Evolutionary conservation across 2,113 vertebrate species (phyloP), one percentile per base, ranked within the genome.

Genomic region (Podiceps cristatus): DNA sequence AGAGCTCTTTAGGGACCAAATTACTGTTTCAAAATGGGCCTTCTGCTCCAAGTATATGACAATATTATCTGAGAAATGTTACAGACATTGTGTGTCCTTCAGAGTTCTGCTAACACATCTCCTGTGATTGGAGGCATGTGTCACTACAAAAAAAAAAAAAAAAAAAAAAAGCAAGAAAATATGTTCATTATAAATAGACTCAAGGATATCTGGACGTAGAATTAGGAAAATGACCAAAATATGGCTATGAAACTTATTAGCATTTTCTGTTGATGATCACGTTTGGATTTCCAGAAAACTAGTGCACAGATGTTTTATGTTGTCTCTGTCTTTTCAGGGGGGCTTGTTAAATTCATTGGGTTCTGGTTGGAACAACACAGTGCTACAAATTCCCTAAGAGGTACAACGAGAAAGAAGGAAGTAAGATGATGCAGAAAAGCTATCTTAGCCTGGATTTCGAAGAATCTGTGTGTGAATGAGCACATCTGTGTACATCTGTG

Each of bases 1-100:
- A 98, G 96, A 98, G 97, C 97, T 97, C 98, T 98, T 98, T 94
- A 89, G 98, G 98, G 98, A 98, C 98, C 98, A 98, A 98, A 98
- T 98, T 98, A 98, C 98, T 50, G 81, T 94, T 98, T 98, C 95
- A 95, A 97, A 98, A 98, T 96, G 95, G 97, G 96, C 92, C 95
- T 97, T 93, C 96, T 97, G 97, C 97, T 98, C 98, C 98, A 98
- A 98, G 96, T 96, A 86, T 97, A 97, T 95, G 97, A 98, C 97
- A 98, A 95, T 97, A 97, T 98, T 98, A 98, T 98, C 97, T 97
- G 96, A 98, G 98, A 98, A 98, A 97, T 98, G 97, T 97, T 97
- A 96, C 92, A 96, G 97, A 97, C 96, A 97, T 96, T 93, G 88
- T 92, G 95, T 95, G 96, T 96, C 97, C 94, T 97, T 98, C 96